Base-by-base conservation (phyloP, 2,888 invertebrate species). In the Odiellus spinosus region DNA sequence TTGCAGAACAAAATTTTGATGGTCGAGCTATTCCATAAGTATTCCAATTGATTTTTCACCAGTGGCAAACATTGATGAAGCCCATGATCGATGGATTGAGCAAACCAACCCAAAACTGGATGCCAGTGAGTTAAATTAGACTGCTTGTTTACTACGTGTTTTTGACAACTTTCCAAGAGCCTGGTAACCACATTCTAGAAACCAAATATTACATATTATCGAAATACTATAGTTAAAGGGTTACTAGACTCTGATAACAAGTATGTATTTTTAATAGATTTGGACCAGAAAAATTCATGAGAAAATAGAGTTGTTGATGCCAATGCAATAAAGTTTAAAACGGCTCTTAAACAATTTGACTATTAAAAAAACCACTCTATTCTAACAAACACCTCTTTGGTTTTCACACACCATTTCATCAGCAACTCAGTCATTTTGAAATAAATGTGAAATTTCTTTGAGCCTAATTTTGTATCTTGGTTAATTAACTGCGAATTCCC, bases 81-180 rank as follows among this genome's bases (percentile, higher is more conserved):
- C 59, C 61, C 58, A 0, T 69, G 66, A 59, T 80, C 80, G 42
- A 77, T 72, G 2, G 77, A 73, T 53, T 83, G 81, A 0, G 80
- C 76, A 64, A 93, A 91, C 91, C 95, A 96, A 35, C 96, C 96
- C 11, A 98, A 74, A 19, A 96, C 79, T 3, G 95, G 95, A 67
- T 98, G 95, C 95, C 95, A 98, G 66, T 93, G 88, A 42, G 88
- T 87, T 43, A 91, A 74, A 61, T 87, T 86, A 1, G 88, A 85
- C 50, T 65, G 64, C 65, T 91, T 91, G 58, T 78, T 81, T 6
- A 82, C 81, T n/a, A 91, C 88, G 59, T 88, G 87, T 57, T 82
- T 80, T 58, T 87, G 85, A 67, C 93, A 93, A 53, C 80, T 81
- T 66, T 88, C 84, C 55, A 96, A 68, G 58, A 96, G 74, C 50